Percentiles rank a stretch among this genome's conserved stretches.
phyloP scores from a whole-genome alignment of 2,888 invertebrate genomes.

The Drosophila emarginata region DNA sequence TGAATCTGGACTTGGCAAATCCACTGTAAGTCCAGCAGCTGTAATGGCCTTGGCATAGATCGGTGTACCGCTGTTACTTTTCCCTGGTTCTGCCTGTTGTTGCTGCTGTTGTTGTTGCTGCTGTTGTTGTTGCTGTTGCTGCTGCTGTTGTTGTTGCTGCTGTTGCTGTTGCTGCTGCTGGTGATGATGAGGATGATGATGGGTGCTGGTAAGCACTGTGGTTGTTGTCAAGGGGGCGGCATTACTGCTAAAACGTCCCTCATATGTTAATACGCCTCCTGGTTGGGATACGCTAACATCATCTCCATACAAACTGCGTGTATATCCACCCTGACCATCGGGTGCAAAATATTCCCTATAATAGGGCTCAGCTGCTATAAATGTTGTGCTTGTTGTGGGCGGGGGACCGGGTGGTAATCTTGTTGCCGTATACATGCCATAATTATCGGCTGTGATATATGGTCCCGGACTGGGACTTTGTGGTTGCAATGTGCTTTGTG shows the following conservation, averaged over 20 bases:
- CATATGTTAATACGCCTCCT: constrained; percentile 75
- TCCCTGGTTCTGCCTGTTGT: constrained; percentile 58
- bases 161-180: constrained; percentile 47
- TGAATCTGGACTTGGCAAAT: constrained; percentile 97
- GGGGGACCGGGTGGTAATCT: constrained; percentile 80
- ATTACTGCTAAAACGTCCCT: constrained; percentile 80
- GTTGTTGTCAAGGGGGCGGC: constrained; percentile 70
- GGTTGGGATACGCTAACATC: constrained; percentile 81
- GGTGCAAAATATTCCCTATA: constrained; percentile 89
- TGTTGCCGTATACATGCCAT: constrained; percentile 82
- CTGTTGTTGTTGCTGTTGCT: constrained; percentile 53
- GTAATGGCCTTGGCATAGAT: constrained; percentile 84
- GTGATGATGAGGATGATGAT: constrained; percentile 57
- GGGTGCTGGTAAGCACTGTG: constrained; percentile 69
- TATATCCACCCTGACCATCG: constrained; percentile 83
- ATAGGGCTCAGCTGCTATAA: constrained; percentile 89
- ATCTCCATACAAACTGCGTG: constrained; percentile 81
- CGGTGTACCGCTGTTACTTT: constrained; percentile 77
- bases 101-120: constrained; percentile 56
- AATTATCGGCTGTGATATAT: constrained; percentile 81
- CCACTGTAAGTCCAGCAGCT: constrained; percentile 93
- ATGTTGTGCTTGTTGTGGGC: constrained; percentile 84
- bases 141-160: constrained; percentile 50
- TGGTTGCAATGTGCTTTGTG: constrained; percentile 78
- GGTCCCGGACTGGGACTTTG: constrained; percentile 83